Conservation (phyloP, 2,113 vertebrate genomes). For the Paraplagusia blochii region DNA sequence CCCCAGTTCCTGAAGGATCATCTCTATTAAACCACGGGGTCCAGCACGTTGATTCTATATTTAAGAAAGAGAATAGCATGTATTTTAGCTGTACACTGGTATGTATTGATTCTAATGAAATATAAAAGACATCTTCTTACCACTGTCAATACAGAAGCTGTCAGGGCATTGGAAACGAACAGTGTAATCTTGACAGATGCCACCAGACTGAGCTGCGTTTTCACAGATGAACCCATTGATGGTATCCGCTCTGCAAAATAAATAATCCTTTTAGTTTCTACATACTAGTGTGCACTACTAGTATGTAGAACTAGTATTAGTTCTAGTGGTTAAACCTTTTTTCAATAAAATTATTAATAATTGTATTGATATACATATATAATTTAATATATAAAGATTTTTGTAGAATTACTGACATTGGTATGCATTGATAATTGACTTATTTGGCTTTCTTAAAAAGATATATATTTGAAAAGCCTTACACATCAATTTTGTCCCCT, state of each 20-base stretch:
- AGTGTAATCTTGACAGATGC: neutral
- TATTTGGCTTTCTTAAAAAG: too few species aligned
- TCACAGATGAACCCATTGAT: neutral
- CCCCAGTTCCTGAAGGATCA: neutral
- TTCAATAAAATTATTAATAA: too few species aligned
- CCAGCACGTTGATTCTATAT: neutral
- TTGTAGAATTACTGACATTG: too few species aligned
- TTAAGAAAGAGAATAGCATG: neutral
- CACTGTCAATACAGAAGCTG: neutral
- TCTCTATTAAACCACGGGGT: constrained; percentile 1
- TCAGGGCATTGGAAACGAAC: neutral
- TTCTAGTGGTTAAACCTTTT: too few species aligned
- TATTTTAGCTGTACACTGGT: too few species aligned
- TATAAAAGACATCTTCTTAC: too few species aligned
- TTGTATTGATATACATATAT: too few species aligned
- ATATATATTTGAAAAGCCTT: neutral
- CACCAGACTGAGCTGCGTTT: neutral
- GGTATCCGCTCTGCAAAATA: neutral
- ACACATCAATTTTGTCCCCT: neutral
- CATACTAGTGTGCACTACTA: too few species aligned
- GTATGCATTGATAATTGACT: too few species aligned
- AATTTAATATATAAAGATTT: too few species aligned
- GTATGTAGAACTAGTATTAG: too few species aligned
- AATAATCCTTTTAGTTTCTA: neutral
- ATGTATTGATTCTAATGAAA: too few species aligned